These are phyloP conservation scores for Drosophila picticornis DNA, from an alignment of 2,888 invertebrate genomes.

Conservation along the genomic window DNA sequence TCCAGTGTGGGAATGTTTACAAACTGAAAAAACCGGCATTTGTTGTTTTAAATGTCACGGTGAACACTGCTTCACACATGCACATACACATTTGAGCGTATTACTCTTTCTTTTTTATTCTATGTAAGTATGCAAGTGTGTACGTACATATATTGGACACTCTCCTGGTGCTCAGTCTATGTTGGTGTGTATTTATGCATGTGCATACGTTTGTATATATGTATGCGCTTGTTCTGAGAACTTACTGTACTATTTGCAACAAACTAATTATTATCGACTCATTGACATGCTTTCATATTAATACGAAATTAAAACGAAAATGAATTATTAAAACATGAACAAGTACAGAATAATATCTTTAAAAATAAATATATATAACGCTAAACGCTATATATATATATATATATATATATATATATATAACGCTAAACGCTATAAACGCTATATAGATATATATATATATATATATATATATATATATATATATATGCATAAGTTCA, in stretches of 20 bases:
- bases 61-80: neutral
- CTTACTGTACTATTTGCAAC: neutral
- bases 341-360: neutral
- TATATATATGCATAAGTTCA: neutral
- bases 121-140: neutral
- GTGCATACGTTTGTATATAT: neutral
- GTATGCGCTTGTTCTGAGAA: neutral
- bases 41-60: neutral
- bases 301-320: slow-evolving; percentile 3
- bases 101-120: slow-evolving; percentile 2
- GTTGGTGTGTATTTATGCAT: neutral
- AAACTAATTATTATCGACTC: neutral
- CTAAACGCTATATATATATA: neutral
- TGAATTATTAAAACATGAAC: neutral
- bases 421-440: neutral
- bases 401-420: neutral
- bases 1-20: slow-evolving; percentile 1
- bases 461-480: neutral
- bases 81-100: neutral
- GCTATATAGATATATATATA: neutral
- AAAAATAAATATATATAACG: neutral
- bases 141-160: neutral
- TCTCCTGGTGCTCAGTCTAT: neutral
- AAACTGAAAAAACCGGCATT: slow-evolving; percentile 5
- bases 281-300: neutral